Conservation (phyloP, 1,140 invertebrate species). For the Dinoponera quadriceps region DNA sequence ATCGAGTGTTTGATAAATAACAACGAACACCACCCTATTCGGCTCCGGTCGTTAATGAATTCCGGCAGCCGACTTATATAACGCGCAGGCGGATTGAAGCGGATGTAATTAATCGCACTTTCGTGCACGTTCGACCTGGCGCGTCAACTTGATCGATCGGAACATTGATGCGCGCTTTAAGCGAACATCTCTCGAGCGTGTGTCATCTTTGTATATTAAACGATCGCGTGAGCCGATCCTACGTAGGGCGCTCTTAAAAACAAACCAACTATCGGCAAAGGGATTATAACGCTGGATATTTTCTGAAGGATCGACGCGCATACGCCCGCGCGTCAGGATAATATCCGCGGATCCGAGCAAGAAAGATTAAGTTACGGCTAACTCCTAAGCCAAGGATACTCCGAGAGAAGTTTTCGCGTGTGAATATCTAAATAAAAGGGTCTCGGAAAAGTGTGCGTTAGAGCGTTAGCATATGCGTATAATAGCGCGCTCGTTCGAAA, state of each 20-base stretch:
- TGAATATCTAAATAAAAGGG: not conserved
- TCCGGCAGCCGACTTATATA: not conserved
- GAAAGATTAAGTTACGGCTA: not conserved
- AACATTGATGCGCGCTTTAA: not conserved
- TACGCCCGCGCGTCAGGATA: not conserved
- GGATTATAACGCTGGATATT: not conserved
- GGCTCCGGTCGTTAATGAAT: not conserved
- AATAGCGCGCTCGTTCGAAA: slow-evolving; percentile 6
- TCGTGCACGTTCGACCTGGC: not conserved
- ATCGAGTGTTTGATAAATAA: slow-evolving; percentile 2
- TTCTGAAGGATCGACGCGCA: not conserved
- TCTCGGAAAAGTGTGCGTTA: not conserved
- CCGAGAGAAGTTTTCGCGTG: too few relatives aligned
- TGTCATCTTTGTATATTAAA: too few relatives aligned
- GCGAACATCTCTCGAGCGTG: too few relatives aligned
- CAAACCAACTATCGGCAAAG: not conserved
- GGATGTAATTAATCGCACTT: slow-evolving; percentile 13
- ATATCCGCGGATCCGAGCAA: not conserved
- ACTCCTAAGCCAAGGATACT: too few relatives aligned
- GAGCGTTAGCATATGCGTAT: not conserved
- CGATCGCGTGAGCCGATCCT: too few relatives aligned
- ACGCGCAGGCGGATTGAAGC: not conserved
- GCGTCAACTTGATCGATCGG: not conserved
- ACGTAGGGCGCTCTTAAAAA: not conserved
- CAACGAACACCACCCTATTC: not conserved